These are phyloP conservation scores for Anastrepha ludens DNA, from an alignment of 1,140 invertebrate species.

Conservation along the genomic window DNA sequence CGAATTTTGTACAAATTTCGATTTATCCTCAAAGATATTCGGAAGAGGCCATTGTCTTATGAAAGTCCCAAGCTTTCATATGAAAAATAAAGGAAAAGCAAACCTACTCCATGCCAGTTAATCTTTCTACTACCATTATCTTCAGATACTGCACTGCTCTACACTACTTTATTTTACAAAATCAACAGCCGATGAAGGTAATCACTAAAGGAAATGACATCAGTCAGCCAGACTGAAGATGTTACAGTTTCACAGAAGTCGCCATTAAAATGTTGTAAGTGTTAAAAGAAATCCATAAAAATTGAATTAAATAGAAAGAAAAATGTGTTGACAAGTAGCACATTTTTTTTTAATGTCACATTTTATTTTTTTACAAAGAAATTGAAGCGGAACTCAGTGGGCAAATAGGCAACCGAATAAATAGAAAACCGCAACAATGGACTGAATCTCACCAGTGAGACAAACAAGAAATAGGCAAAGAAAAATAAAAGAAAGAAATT, in stretches of 20 bases:
- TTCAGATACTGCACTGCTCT: too few species aligned
- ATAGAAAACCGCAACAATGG: conserved; percentile 46
- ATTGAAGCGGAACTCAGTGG: neutral
- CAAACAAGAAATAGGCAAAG: conserved; percentile 12
- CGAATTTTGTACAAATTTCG: too few species aligned
- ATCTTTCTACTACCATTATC: too few species aligned
- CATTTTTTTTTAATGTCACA: neutral
- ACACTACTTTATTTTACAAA: neutral
- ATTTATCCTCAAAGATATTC: too few species aligned
- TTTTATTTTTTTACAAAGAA: conserved; percentile 15
- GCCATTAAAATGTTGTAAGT: conserved; percentile 4
- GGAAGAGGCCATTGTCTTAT: too few species aligned
- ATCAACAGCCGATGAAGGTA: neutral
- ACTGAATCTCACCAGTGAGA: neutral
- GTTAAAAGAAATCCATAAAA: conserved; percentile 33
- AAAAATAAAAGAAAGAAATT: conserved; percentile 24
- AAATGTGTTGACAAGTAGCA: neutral
- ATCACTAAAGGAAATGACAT: conserved; percentile 1
- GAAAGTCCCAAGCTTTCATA: too few species aligned
- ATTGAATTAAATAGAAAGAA: neutral
- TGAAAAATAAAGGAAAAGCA: too few species aligned
- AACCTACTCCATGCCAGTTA: too few species aligned
- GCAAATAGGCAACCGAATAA: conserved; percentile 34
- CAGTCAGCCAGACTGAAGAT: neutral
- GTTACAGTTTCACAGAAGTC: neutral